These are phyloP conservation scores for Caenorhabditis panamensis DNA, from an alignment of 2,888 invertebrate species.

Conservation along the genomic window DNA sequence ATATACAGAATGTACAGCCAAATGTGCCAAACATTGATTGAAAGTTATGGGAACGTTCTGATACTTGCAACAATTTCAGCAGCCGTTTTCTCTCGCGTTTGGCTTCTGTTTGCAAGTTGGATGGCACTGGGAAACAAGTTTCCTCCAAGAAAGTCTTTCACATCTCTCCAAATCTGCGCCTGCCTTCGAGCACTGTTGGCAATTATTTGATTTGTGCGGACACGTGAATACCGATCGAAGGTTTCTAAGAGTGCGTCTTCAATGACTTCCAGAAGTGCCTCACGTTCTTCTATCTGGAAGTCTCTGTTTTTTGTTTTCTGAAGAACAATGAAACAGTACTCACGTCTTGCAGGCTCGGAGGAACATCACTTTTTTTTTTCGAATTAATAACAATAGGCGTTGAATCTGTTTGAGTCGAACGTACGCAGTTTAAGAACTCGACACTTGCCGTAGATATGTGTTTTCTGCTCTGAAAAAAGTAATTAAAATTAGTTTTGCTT, in stretches of 20 bases:
- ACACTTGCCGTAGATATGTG: constrained; percentile 65
- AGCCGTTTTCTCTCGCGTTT: constrained; percentile 55
- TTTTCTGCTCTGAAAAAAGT: constrained; percentile 41
- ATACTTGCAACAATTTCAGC: constrained; percentile 71
- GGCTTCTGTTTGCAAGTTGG: constrained; percentile 71
- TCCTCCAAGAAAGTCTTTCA: constrained; percentile 76
- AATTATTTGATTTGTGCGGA: constrained; percentile 76
- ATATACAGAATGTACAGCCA: too few species aligned
- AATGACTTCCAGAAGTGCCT: constrained; percentile 75
- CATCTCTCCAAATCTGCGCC: constrained; percentile 78
- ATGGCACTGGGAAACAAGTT: constrained; percentile 77
- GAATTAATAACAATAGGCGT: constrained; percentile 57
- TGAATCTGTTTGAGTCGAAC: constrained; percentile 64
- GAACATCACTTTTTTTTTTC: constrained; percentile 55
- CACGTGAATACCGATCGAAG: constrained; percentile 77
- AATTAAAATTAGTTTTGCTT: background rate
- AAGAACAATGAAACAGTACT: background rate
- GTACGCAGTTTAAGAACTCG: constrained; percentile 60
- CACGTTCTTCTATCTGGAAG: constrained; percentile 72
- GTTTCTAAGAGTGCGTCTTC: constrained; percentile 79
- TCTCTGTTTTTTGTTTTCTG: background rate
- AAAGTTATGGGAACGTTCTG: constrained; percentile 63
- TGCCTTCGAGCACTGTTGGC: constrained; percentile 78
- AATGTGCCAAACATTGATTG: background rate
- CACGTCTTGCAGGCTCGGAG: constrained; percentile 55